Evolutionary conservation across 2,888 invertebrate genomes (phyloP).

Genomic region (Erebia epiphron): DNA sequence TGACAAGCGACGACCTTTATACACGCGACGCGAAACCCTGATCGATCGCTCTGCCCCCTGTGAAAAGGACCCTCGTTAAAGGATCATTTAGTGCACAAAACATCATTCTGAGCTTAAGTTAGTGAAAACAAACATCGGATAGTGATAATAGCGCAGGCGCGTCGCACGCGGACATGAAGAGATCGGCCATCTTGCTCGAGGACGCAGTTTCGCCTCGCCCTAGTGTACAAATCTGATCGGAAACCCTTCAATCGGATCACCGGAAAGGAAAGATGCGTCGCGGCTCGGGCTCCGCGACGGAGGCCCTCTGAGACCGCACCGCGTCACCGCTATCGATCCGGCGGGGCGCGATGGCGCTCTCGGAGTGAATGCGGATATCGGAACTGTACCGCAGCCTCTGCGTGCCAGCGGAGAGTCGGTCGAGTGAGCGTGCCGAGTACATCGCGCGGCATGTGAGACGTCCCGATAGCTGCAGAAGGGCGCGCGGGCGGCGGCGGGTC

Average conservation of each 20-base stretch:
- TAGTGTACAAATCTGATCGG: slow-evolving; percentile 68
- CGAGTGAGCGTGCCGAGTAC: slow-evolving; percentile 70
- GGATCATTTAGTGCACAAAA: slow-evolving; percentile 49
- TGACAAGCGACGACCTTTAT: slow-evolving; percentile 53
- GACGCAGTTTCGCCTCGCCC: slow-evolving; percentile 81
- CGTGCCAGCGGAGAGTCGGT: slow-evolving; percentile 62
- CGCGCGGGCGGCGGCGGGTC: slow-evolving; percentile 79
- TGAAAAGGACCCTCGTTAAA: slow-evolving; percentile 30
- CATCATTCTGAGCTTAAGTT: slow-evolving; percentile 49
- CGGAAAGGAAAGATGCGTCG: slow-evolving; percentile 62
- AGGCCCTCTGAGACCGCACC: slow-evolving; percentile 71
- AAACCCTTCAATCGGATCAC: slow-evolving; percentile 53
- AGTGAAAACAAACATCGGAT: slow-evolving; percentile 79
- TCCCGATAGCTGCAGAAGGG: slow-evolving; percentile 65
- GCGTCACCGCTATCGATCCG: slow-evolving; percentile 78
- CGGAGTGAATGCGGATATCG: slow-evolving; percentile 81
- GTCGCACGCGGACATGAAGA: slow-evolving; percentile 72
- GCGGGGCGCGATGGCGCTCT: slow-evolving; percentile 74
- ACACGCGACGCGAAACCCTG: slow-evolving; percentile 44
- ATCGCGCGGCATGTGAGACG: slow-evolving; percentile 76
- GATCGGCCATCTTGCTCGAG: slow-evolving; percentile 79
- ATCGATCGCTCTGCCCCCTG: slow-evolving; percentile 31
- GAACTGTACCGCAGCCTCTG: slow-evolving; percentile 68
- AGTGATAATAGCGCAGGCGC: slow-evolving; percentile 76
- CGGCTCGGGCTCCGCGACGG: slow-evolving; percentile 64